These are phyloP conservation scores for Neopelma chrysocephalum DNA, from an alignment of 2,797 vertebrate species.

Conservation along the genomic window DNA sequence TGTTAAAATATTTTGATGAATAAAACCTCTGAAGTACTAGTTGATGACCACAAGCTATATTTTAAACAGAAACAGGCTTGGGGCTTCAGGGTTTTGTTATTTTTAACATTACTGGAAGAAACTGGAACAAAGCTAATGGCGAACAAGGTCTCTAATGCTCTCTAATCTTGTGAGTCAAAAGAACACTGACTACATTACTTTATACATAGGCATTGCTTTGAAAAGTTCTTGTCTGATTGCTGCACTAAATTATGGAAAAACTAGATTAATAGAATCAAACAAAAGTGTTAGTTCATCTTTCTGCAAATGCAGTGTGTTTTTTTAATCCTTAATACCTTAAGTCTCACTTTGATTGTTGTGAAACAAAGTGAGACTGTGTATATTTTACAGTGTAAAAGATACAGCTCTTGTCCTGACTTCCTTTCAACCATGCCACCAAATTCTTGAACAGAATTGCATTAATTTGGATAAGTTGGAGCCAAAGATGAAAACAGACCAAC, in stretches of 20 bases:
- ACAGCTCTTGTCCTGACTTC: background rate
- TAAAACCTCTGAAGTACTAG: constrained; percentile 1
- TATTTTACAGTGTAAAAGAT: background rate
- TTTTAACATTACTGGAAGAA: constrained; percentile 13
- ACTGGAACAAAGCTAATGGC: background rate
- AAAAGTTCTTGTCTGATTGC: background rate
- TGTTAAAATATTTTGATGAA: constrained; percentile 65
- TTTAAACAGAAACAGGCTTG: background rate
- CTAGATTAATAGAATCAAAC: background rate
- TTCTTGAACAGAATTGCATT: background rate
- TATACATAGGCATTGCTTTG: background rate
- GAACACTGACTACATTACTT: background rate
- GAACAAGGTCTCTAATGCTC: constrained; percentile 7
- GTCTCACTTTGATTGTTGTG: background rate
- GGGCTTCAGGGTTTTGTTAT: background rate
- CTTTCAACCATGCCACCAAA: background rate
- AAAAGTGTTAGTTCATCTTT: background rate
- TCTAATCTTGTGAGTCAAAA: constrained; percentile 21
- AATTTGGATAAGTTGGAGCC: background rate
- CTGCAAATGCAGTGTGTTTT: background rate
- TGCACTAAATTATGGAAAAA: background rate
- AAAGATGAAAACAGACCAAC: background rate
- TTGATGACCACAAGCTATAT: constrained; percentile 35
- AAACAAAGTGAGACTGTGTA: background rate
- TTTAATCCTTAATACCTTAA: background rate